Evolutionary conservation across 35 echinoderm and acorn worm genomes (phyloP).

Genomic region (Ptychodera flava): DNA sequence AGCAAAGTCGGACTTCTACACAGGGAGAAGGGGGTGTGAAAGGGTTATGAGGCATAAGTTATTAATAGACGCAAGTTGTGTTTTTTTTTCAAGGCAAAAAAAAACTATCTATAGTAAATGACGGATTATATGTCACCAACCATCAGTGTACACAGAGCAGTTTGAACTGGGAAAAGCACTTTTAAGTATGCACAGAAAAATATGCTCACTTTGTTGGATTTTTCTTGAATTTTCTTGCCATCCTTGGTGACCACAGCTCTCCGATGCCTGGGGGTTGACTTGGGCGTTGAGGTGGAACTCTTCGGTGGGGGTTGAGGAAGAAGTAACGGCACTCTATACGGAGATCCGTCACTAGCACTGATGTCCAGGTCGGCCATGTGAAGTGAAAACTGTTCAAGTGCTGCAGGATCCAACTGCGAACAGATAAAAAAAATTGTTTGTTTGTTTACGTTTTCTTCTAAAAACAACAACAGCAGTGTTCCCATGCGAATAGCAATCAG

Average conservation of each 20-base stretch:
- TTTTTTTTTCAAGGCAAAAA: too few relatives aligned
- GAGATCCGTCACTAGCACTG: slow-evolving; percentile 52
- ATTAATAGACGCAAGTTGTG: too few relatives aligned
- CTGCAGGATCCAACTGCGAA: slow-evolving; percentile 67
- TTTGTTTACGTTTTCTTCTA: too few relatives aligned
- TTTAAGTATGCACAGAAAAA: too few relatives aligned
- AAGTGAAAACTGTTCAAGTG: slow-evolving; percentile 63
- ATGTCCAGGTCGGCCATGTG: slow-evolving; percentile 66
- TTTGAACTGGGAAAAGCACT: too few relatives aligned
- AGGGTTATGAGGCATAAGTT: too few relatives aligned
- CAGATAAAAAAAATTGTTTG: not conserved
- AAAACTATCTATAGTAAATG: too few relatives aligned
- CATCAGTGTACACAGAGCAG: too few relatives aligned
- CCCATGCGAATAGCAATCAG: not conserved
- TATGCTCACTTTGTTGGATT: slow-evolving; percentile 74
- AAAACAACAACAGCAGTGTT: not conserved
- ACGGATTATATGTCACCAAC: too few relatives aligned
- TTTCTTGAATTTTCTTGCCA: slow-evolving; percentile 31
- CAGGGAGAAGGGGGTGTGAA: too few relatives aligned
- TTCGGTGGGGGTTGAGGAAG: slow-evolving; percentile 20
- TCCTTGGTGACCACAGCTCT: slow-evolving; percentile 44
- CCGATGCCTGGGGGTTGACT: slow-evolving; percentile 17
- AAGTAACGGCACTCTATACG: slow-evolving; percentile 41
- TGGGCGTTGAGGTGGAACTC: slow-evolving; percentile 31
- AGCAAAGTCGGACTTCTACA: too few relatives aligned